Conservation (phyloP, 2,888 invertebrate species). For the Escarpia spicata region DNA sequence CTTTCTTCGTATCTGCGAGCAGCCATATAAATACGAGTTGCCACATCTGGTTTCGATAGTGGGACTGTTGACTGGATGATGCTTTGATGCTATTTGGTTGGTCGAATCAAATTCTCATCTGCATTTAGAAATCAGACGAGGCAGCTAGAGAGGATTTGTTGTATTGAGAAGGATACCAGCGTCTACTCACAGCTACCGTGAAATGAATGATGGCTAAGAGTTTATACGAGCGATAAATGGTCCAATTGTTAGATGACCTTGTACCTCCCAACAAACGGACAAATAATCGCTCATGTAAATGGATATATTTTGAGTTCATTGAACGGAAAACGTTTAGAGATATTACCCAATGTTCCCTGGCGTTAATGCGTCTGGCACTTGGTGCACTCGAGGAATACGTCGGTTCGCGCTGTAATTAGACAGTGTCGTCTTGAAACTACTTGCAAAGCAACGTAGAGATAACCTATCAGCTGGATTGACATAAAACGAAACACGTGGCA, state of each 20-base stretch:
- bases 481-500: neutral
- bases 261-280: too few species aligned
- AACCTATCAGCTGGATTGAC: neutral
- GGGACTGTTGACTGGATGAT: too few species aligned
- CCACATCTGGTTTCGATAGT: too few species aligned
- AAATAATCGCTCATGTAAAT: too few species aligned
- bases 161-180: neutral
- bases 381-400: neutral
- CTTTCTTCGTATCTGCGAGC: too few species aligned
- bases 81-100: too few species aligned
- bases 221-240: too few species aligned
- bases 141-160: neutral
- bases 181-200: neutral
- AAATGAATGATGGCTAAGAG: neutral
- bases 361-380: neutral
- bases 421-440: neutral
- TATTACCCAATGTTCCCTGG: neutral
- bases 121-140: neutral
- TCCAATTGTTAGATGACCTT: too few species aligned
- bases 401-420: neutral
- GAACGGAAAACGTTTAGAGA: neutral
- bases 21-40: too few species aligned
- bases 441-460: neutral
- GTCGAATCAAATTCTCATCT: neutral
- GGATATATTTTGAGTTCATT: neutral